phyloP scores from a whole-genome alignment of 1,140 invertebrate genomes.

The Rhynchophorus ferrugineus region DNA sequence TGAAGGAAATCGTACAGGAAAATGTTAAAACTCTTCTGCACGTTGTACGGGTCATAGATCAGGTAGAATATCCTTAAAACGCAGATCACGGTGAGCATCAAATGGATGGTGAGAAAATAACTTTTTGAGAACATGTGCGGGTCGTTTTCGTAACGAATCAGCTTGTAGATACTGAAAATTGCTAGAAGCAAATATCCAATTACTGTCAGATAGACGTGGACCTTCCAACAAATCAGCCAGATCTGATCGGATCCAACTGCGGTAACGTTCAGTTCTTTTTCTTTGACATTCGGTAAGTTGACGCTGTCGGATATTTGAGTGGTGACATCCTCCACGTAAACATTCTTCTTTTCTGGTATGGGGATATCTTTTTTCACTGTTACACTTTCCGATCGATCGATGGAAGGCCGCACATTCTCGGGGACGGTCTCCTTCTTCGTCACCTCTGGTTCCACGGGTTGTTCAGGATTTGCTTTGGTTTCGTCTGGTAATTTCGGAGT shows the following conservation, averaged over 20 bases:
- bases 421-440: conserved; percentile 15
- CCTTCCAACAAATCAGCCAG: conserved; percentile 77
- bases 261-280: conserved; percentile 35
- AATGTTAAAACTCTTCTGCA: conserved; percentile 66
- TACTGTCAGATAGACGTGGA: conserved; percentile 80
- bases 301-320: conserved; percentile 36
- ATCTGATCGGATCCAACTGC: conserved; percentile 42
- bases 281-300: conserved; percentile 37
- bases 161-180: conserved; percentile 72
- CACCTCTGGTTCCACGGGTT: conserved; percentile 5
- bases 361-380: conserved; percentile 32
- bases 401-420: conserved; percentile 14
- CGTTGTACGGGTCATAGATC: conserved; percentile 84
- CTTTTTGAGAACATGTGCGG: conserved; percentile 71
- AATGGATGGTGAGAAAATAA: conserved; percentile 77
- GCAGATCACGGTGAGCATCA: conserved; percentile 72
- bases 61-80: conserved; percentile 75
- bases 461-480: not conserved
- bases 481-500: conserved; percentile 23
- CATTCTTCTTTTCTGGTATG: conserved; percentile 24
- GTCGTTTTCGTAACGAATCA: conserved; percentile 70
- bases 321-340: conserved; percentile 30
- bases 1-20: conserved; percentile 73
- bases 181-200: conserved; percentile 73
- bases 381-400: conserved; percentile 33